Conservation (phyloP, 2,113 vertebrate species). For the Daubentonia madagascariensis region DNA sequence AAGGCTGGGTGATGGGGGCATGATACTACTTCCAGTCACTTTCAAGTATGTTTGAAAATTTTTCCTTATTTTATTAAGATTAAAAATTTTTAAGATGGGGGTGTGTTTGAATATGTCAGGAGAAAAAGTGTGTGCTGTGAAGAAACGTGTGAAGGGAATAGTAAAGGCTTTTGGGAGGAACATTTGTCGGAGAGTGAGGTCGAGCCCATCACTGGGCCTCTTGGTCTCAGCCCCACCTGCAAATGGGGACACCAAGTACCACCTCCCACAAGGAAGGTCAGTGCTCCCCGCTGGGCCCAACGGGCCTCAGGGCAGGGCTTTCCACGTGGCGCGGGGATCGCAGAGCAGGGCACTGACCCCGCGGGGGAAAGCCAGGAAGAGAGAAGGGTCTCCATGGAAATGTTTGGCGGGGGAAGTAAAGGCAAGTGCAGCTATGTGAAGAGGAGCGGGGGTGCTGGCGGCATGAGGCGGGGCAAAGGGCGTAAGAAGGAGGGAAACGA, state of each 20-base stretch:
- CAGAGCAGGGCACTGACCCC: too few species aligned
- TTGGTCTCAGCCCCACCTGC: background rate
- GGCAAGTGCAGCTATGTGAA: too few species aligned
- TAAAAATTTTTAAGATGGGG: background rate
- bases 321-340: too few species aligned
- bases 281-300: background rate
- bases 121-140: background rate
- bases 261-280: too few species aligned
- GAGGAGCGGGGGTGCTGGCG: too few species aligned
- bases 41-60: background rate
- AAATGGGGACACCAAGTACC: background rate
- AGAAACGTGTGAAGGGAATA: background rate
- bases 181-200: background rate
- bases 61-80: background rate
- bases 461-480: too few species aligned
- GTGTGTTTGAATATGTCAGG: background rate
- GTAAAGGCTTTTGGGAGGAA: background rate
- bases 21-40: background rate
- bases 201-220: background rate
- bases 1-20: background rate
- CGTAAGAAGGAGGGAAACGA: background rate
- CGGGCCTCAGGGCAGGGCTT: too few species aligned
- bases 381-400: too few species aligned
- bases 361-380: too few species aligned
- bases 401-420: too few species aligned